phyloP scores from a whole-genome alignment of 2,888 invertebrate species.

The Drosophila percnosoma region DNA sequence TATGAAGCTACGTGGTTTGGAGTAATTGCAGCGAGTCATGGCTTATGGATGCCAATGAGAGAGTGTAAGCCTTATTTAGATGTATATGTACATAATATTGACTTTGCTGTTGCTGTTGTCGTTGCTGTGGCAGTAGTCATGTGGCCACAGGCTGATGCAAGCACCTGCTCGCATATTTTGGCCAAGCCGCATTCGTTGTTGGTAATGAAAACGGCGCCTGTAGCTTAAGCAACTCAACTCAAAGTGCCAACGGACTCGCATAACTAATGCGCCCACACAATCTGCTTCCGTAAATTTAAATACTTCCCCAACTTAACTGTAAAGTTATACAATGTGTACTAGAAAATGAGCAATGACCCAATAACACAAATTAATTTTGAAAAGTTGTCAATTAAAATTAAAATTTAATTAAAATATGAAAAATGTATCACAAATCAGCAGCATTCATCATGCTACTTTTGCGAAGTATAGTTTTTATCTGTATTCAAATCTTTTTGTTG shows the following conservation, averaged over 20 bases:
- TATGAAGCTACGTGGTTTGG: slow-evolving; percentile 68
- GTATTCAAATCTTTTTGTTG: not conserved
- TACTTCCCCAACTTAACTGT: not conserved
- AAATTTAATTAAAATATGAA: not conserved
- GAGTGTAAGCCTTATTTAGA: slow-evolving; percentile 28
- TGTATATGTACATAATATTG: slow-evolving; percentile 19
- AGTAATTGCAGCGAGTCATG: slow-evolving; percentile 74
- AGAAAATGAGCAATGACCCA: not conserved
- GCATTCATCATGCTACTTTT: not conserved
- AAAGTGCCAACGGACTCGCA: slow-evolving; percentile 26
- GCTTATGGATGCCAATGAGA: slow-evolving; percentile 58
- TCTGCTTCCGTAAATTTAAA: slow-evolving; percentile 37
- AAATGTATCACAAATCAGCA: not conserved
- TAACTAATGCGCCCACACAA: slow-evolving; percentile 57
- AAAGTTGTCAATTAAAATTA: no score
- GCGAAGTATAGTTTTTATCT: not conserved
- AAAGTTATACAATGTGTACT: not conserved
- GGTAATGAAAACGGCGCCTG: slow-evolving; percentile 67
- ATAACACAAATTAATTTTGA: not conserved
- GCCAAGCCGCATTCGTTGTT: slow-evolving; percentile 57
- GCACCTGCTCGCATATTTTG: slow-evolving; percentile 64
- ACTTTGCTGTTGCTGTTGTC: slow-evolving; percentile 10
- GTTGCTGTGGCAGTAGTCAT: slow-evolving; percentile 42
- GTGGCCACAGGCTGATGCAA: slow-evolving; percentile 58
- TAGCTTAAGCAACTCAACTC: slow-evolving; percentile 9